Conservation (phyloP, 2,797 vertebrate species). For the Epinephelus malabaricus region DNA sequence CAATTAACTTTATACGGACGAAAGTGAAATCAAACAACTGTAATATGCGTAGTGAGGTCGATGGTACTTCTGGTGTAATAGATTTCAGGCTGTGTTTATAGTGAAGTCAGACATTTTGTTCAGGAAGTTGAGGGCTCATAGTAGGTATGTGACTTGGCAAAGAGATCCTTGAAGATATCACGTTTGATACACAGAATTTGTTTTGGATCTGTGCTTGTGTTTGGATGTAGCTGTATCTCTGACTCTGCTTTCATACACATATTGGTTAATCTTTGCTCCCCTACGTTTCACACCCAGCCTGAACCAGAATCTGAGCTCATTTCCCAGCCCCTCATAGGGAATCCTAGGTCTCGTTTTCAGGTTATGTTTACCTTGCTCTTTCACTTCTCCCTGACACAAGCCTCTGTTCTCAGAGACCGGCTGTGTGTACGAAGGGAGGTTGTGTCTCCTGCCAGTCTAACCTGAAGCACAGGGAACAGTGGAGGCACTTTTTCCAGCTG, state of each 20-base stretch:
- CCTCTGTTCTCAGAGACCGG: constrained; percentile 25
- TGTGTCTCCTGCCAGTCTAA: constrained; percentile 39
- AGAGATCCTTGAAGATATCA: neutral
- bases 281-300: constrained; percentile 1
- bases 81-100: no score
- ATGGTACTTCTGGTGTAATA: neutral
- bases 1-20: neutral
- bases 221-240: neutral
- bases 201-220: constrained; percentile 20
- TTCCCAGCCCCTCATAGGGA: constrained; percentile 9
- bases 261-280: constrained; percentile 3
- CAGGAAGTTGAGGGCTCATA: no score
- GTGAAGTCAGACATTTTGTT: no score
- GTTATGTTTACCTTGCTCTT: constrained; percentile 36
- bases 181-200: constrained; percentile 3
- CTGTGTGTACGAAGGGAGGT: constrained; percentile 44
- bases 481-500: constrained; percentile 12
- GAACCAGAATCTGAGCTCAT: constrained; percentile 12
- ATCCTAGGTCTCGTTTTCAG: constrained; percentile 40
- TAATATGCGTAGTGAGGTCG: neutral
- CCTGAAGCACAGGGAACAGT: constrained; percentile 22
- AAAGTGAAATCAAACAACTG: neutral
- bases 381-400: constrained; percentile 35
- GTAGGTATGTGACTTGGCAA: neutral
- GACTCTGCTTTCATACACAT: neutral